These are phyloP conservation scores for Lepetodrilus schrolli DNA, from an alignment of 2,888 invertebrate genomes.

Conservation along the genomic window DNA sequence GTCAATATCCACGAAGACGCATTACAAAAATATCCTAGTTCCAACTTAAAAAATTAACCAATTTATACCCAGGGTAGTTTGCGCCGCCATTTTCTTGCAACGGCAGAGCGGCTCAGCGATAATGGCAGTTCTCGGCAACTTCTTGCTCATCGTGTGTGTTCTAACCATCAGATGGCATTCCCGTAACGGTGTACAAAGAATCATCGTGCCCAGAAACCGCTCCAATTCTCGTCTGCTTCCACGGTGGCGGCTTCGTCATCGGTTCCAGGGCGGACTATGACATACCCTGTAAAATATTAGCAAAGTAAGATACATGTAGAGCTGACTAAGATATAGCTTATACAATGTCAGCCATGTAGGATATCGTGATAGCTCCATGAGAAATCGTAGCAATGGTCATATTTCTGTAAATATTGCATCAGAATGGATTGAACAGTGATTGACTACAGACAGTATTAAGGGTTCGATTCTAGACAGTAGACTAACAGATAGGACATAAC, in stretches of 20 bases:
- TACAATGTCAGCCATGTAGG: conserved; percentile 58
- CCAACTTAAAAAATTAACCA: too few relatives aligned
- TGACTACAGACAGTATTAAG: not conserved
- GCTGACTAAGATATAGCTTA: conserved; percentile 54
- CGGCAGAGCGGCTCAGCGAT: too few relatives aligned
- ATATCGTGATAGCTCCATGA: not conserved
- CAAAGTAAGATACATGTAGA: conserved; percentile 44
- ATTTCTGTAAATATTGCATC: too few relatives aligned
- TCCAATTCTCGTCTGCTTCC: conserved; percentile 63
- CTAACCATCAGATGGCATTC: conserved; percentile 63
- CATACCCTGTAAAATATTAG: conserved; percentile 58
- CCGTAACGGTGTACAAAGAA: conserved; percentile 58
- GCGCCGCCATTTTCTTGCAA: too few relatives aligned
- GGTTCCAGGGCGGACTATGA: conserved; percentile 56
- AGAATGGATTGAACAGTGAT: not conserved
- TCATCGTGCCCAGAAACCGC: conserved; percentile 48
- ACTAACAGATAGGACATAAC: too few relatives aligned
- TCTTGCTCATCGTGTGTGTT: too few relatives aligned
- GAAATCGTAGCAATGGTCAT: too few relatives aligned
- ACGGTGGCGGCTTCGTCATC: conserved; percentile 60
- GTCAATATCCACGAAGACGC: too few relatives aligned
- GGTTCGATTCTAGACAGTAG: too few relatives aligned
- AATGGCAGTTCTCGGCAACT: too few relatives aligned
- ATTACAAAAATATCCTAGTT: too few relatives aligned
- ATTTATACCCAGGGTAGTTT: too few relatives aligned